Evolutionary conservation across 53 echinoderm and acorn worm genomes (phyloP), one percentile per base, ranked within the genome.

Genomic region (Mesocentrotus franciscanus): DNA sequence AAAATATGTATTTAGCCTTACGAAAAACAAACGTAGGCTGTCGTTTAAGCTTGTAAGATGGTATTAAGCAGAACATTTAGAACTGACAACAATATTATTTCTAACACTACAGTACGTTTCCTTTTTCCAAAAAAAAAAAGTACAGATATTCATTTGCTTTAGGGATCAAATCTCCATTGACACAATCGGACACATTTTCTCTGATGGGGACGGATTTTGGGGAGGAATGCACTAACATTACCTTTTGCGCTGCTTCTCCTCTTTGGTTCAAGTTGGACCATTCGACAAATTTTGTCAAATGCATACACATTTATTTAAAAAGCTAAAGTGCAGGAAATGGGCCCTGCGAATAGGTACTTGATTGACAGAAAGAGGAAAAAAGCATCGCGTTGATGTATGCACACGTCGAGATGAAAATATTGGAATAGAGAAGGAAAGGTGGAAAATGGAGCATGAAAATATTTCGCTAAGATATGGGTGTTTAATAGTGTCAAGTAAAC

Each of bases 281-380:
- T 91, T 91, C 91, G 36, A 62, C 91, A 91, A 91, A 91, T 91
- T 91, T 91, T 12, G 64, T 34, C 91, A 64, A 91, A 61, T 91
- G 91, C 91, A 66, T 91, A 91, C 91, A 91, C 91, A 91, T 91
- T 66, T 91, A 91, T 91, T 36, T 91, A 91, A 91, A 68, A 22
- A 66, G 36, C 56, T 91, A 91, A 91, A 91, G 91, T 91, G 66
- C 91, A 91, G 91, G 91, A 91, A 91, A 91, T 91, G 66, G 91
- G 35, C 18, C 1, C 91, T 33, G 12, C 66, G 91, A 91, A 60
- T 91, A 30, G 62, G 87, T 87, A 61, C 39, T 91, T 91, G 91
- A 91, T 91, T 91, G 91, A 91, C 91, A 91, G 91, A 22, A 58
- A 22, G 85, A 22, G 85, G 16, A 33, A 42, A 81, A 81, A 16